These are phyloP conservation scores for Tinamus major DNA, from an alignment of 2,797 vertebrate species.

Conservation along the genomic window DNA sequence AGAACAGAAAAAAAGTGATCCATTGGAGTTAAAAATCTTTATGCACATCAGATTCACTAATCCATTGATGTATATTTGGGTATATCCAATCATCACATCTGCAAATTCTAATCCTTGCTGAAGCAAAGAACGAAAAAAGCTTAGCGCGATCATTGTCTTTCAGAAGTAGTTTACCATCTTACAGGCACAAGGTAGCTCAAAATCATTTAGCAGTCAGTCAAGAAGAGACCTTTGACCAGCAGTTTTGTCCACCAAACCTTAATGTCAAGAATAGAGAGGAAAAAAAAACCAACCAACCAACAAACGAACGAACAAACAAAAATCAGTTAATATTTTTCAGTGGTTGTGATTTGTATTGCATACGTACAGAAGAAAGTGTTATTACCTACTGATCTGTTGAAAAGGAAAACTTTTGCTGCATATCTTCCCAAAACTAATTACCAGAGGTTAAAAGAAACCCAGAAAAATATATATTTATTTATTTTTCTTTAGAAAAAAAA, in stretches of 20 bases:
- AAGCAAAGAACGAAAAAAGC: neutral
- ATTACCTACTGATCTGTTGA: neutral
- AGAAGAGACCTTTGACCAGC: neutral
- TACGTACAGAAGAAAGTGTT: neutral
- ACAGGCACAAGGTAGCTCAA: neutral
- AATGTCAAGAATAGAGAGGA: neutral
- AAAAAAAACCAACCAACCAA: neutral
- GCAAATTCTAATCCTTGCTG: neutral
- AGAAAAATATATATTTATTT: neutral
- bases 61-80: neutral
- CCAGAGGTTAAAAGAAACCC: neutral
- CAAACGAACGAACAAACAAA: too few species aligned
- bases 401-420: neutral
- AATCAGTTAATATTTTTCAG: neutral
- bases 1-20: neutral
- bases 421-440: neutral
- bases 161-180: neutral
- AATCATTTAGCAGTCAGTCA: neutral
- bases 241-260: neutral
- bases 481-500: neutral
- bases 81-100: neutral
- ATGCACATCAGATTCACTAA: neutral
- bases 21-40: neutral
- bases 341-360: neutral
- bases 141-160: neutral